A percentile compares a stretch with the other conserved stretches of the same genome.
Evolutionary conservation across 2,888 invertebrate species (phyloP).

Genomic region (Tinea pellionella): DNA sequence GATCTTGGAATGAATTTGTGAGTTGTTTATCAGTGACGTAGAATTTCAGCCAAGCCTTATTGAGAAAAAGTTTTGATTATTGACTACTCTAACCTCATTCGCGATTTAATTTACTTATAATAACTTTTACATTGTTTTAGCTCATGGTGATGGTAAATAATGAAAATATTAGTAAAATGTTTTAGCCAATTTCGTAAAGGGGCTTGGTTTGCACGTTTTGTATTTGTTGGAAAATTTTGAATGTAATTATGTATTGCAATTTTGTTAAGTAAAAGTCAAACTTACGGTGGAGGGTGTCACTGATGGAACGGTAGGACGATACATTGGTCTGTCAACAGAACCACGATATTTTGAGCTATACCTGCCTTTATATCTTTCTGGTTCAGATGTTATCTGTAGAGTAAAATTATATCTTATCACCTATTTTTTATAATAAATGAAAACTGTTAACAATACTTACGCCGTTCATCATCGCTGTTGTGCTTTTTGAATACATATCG

Average conservation of each 20-base stretch:
- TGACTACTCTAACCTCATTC: not conserved
- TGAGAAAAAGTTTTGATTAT: slow-evolving; percentile 34
- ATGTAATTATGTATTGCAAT: not conserved
- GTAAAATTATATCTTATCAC: not conserved
- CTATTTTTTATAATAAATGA: too few species aligned
- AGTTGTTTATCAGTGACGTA: slow-evolving; percentile 65
- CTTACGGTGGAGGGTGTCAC: slow-evolving; percentile 67
- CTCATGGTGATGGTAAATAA: slow-evolving; percentile 13
- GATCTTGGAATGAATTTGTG: slow-evolving; percentile 60
- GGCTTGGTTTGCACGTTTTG: slow-evolving; percentile 31
- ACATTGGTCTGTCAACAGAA: slow-evolving; percentile 66
- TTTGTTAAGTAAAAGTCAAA: slow-evolving; percentile 22
- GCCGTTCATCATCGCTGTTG: slow-evolving; percentile 25
- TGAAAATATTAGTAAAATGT: slow-evolving; percentile 19
- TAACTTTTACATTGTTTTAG: not conserved
- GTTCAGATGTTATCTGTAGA: slow-evolving; percentile 48
- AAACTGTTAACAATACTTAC: not conserved
- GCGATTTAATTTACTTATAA: not conserved
- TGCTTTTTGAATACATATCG: slow-evolving; percentile 48
- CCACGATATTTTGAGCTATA: slow-evolving; percentile 72
- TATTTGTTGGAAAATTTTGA: not conserved
- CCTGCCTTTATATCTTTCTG: slow-evolving; percentile 60
- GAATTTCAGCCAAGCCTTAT: slow-evolving; percentile 69
- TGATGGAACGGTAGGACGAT: slow-evolving; percentile 73
- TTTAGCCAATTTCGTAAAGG: slow-evolving; percentile 62